Evolutionary conservation across 2,888 invertebrate genomes (phyloP), one percentile per base, ranked within the genome.

Genomic region (Aplocera efformata): DNA sequence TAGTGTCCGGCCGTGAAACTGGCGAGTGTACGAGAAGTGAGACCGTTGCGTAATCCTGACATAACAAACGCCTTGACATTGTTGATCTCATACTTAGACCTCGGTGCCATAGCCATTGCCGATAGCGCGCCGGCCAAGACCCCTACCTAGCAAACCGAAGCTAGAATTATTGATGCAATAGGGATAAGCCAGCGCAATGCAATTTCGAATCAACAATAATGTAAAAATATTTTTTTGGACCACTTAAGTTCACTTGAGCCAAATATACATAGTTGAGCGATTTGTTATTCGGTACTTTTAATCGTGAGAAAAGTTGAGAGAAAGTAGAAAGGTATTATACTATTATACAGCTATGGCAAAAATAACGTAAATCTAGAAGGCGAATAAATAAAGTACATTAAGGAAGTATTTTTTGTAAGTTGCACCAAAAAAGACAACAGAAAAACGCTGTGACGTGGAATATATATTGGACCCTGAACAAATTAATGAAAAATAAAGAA

Each of bases 41-140:
- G 32, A 39, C 42, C 28, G 53, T 79, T 79, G 60, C 70, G 63
- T 63, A 79, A 74, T 47, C 55, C 56, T 69, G 63, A 68, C 72
- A 72, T 72, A 77, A 72, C 60, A 56, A 34, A 38, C 57, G 58
- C 79, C 83, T 82, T 84, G 82, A 80, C 80, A 81, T 81, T 83
- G 80, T 77, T 82, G 72, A 74, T 75, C 67, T 76, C 74, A 75
- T 64, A 64, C 64, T 46, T 45, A 48, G 56, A 53, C 60, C 60
- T 57, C 60, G 53, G 66, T 71, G 77, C 72, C 75, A 74, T 67
- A 70, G 71, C 46, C 63, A 53, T 52, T 50, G 51, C 53, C 62
- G 56, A 58, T 58, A 61, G 30, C 29, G 34, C 50, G 48, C 42
- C 50, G 54, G 61, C 55, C 58, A 60, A 44, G 37, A 37, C 42